A percentile compares a stretch with the other conserved stretches of the same genome.
phyloP scores from a whole-genome alignment of 1,140 invertebrate species.

The Mycetomoellerius zeteki region DNA sequence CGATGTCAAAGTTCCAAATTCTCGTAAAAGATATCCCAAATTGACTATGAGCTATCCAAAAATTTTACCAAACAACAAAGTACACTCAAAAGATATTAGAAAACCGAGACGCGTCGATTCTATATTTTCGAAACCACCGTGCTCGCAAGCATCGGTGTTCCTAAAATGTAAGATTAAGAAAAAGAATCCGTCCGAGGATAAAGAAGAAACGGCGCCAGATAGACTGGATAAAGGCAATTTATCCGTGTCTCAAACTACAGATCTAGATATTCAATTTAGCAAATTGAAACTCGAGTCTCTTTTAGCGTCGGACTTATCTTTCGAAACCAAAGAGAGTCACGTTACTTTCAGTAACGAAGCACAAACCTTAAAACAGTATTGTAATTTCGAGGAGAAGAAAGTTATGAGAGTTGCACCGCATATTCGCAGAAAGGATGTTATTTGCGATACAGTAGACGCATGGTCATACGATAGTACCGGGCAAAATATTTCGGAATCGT shows the following conservation, averaged over 20 bases:
- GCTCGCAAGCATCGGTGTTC: slow-evolving; percentile 78
- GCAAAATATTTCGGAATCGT: slow-evolving; percentile 45
- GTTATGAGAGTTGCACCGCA: slow-evolving; percentile 84
- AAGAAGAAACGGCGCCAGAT: slow-evolving; percentile 42
- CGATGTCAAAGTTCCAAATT: slow-evolving; percentile 48
- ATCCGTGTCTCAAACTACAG: slow-evolving; percentile 74
- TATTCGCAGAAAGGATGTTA: slow-evolving; percentile 87
- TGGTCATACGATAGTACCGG: slow-evolving; percentile 82
- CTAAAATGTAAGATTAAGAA: slow-evolving; percentile 81
- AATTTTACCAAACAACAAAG: slow-evolving; percentile 62
- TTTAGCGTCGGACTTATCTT: slow-evolving; percentile 69
- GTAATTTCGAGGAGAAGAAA: slow-evolving; percentile 84
- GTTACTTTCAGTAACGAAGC: slow-evolving; percentile 32
- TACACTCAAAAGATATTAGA: slow-evolving; percentile 45
- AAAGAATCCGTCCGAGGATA: slow-evolving; percentile 39
- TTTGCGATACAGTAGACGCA: slow-evolving; percentile 89
- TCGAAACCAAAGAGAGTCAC: slow-evolving; percentile 39
- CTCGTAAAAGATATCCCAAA: slow-evolving; percentile 79
- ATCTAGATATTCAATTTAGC: slow-evolving; percentile 86
- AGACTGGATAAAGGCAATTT: slow-evolving; percentile 19
- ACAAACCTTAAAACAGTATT: slow-evolving; percentile 82
- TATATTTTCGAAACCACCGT: slow-evolving; percentile 77
- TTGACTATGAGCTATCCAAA: slow-evolving; percentile 78
- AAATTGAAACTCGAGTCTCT: slow-evolving; percentile 75
- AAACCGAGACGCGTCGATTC: slow-evolving; percentile 74